Conservation (phyloP, 2,888 invertebrate species). For the Andrena dorsata region DNA sequence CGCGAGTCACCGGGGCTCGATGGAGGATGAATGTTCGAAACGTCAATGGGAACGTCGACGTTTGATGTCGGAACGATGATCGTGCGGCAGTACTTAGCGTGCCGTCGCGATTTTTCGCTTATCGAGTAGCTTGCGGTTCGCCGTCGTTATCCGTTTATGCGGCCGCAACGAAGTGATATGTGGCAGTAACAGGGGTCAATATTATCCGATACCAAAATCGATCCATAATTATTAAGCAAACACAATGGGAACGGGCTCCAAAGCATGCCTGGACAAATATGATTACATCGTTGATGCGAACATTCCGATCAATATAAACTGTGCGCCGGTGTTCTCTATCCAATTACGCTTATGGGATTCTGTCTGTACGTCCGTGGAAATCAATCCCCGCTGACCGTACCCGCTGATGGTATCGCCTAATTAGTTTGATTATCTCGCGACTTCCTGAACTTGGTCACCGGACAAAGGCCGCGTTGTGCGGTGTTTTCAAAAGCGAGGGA, state of each 20-base stretch:
- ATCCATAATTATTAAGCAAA: conserved; percentile 74
- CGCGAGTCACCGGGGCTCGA: neutral
- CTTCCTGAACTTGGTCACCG: conserved; percentile 36
- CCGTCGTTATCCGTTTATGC: conserved; percentile 48
- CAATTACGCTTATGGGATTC: conserved; percentile 71
- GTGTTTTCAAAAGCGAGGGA: conserved; percentile 7
- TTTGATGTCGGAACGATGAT: conserved; percentile 9
- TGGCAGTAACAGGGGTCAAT: conserved; percentile 64
- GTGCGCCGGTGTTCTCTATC: conserved; percentile 67
- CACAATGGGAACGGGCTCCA: conserved; percentile 66
- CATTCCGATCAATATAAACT: conserved; percentile 74
- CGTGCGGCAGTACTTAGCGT: conserved; percentile 2
- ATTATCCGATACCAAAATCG: conserved; percentile 71
- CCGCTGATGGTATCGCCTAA: conserved; percentile 66
- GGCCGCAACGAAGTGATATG: conserved; percentile 59
- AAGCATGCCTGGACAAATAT: conserved; percentile 74
- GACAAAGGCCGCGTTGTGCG: conserved; percentile 20
- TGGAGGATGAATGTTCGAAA: neutral
- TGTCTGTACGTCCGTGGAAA: conserved; percentile 63
- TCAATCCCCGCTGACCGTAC: conserved; percentile 66
- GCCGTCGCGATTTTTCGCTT: conserved; percentile 40
- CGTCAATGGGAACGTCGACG: neutral
- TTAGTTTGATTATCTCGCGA: conserved; percentile 69
- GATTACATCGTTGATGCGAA: conserved; percentile 74
- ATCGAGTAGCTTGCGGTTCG: conserved; percentile 45